Conservation (phyloP, 92 coral and sea anemone species). For the Porites divaricata region DNA sequence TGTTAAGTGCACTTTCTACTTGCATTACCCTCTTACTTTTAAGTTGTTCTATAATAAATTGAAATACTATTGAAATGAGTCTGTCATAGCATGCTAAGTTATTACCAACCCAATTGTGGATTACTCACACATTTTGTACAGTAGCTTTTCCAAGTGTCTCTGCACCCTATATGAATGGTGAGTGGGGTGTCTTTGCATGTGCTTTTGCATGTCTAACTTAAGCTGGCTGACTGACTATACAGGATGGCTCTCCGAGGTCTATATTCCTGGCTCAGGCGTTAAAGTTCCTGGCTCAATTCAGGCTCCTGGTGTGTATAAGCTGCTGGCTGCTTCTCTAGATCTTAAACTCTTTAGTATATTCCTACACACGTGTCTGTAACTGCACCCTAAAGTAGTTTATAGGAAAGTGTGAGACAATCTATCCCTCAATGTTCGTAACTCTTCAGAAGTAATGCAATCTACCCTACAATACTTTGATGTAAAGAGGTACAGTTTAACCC, state of each 20-base stretch:
- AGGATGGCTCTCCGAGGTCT: conserved; percentile 96
- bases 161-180: conserved; percentile 33
- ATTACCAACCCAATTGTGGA: conserved; percentile 4
- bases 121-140: conserved; percentile 44
- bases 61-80: too few relatives aligned
- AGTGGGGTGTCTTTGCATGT: conserved; percentile 28
- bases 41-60: too few relatives aligned
- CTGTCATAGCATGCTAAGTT: background rate
- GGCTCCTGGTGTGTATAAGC: conserved; percentile 96
- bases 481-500: too few relatives aligned
- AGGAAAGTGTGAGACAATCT: background rate
- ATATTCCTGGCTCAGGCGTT: conserved; percentile 97
- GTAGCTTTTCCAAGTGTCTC: conserved; percentile 29
- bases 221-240: conserved; percentile 81
- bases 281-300: conserved; percentile 98
- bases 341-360: conserved; percentile 29
- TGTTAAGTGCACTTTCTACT: too few relatives aligned
- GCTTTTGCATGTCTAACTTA: conserved; percentile 60
- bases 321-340: conserved; percentile 55
- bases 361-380: conserved; percentile 33
- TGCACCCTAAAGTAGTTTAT: conserved; percentile 23
- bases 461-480: too few relatives aligned
- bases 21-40: too few relatives aligned
- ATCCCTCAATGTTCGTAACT: background rate
- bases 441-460: too few relatives aligned